phyloP scores from a whole-genome alignment of 2,888 invertebrate species.

The Drosophila setosimentum region DNA sequence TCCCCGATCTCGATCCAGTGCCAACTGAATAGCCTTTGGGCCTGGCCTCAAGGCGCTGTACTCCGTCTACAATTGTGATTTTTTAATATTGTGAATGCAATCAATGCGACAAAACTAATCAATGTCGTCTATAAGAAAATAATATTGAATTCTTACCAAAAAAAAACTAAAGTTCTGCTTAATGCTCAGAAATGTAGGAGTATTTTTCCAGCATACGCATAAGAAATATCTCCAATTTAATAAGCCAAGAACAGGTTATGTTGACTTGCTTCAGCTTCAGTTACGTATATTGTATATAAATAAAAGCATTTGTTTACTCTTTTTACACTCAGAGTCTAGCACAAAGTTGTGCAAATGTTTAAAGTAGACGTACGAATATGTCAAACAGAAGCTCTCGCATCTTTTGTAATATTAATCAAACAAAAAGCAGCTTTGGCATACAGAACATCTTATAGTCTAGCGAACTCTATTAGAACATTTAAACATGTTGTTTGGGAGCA shows the following conservation, averaged over 20 bases:
- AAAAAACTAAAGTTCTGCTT: background rate
- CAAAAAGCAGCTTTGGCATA: background rate
- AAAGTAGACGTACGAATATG: no score
- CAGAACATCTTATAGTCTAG: background rate
- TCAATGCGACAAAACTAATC: background rate
- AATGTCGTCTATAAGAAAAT: background rate
- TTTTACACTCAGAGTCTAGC: no score
- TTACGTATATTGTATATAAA: background rate
- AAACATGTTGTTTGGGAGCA: background rate
- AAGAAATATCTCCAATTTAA: background rate
- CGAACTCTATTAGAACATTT: conserved; percentile 1
- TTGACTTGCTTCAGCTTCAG: background rate
- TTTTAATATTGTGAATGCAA: background rate
- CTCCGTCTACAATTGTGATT: conserved; percentile 2
- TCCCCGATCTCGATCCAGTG: conserved; percentile 30
- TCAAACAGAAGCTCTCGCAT: background rate
- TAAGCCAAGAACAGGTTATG: background rate
- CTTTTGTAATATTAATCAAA: background rate
- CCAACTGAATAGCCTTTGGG: conserved; percentile 43
- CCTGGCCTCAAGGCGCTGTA: conserved; percentile 17
- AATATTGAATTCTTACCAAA: background rate
- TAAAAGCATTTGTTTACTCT: background rate
- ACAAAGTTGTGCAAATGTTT: no score
- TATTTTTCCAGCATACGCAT: background rate
- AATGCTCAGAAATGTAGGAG: background rate